Evolutionary conservation across 1,140 invertebrate genomes (phyloP), one percentile per base, ranked within the genome.

Genomic region (fruit fly (Drosophila melanogaster)): DNA sequence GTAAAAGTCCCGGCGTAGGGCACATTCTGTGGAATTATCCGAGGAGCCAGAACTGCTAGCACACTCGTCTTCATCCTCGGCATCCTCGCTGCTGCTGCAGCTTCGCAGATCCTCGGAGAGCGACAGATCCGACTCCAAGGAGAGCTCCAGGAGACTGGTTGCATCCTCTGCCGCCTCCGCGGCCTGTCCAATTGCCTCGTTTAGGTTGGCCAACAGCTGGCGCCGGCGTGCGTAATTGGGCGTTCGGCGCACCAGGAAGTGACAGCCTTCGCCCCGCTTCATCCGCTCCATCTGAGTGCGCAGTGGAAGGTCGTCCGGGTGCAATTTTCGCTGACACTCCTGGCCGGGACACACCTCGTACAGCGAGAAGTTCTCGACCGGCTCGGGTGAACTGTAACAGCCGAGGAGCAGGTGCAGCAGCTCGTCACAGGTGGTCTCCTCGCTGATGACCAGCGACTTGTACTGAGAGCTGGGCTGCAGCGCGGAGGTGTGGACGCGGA

Each of bases 401-500:
- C 96, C 96, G 15, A 98, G 93, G 41, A 98, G 92, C 76, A 98
- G 95, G 74, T 96, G 95, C 58, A 98, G 95, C 55, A 98, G 93
- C 93, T 98, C 97, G 90, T 97, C 96, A 4, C 96, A 96, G n/a
- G 96, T 97, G 19, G 97, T 98, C 80, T 95, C 94, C 73, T 98
- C 97, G 58, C 97, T 97, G 67, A 98, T 96, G 55, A 98, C 94
- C 60, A 98, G 93, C 80, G 96, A 97, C 92, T 98, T 98, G 94
- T 98, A 98, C 93, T 98, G 96, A 0, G 97, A 98, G 93, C 96
- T 97, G 46, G 96, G 95, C 95, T 97, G 97, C 51, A 98, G 93
- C 38, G 96, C 96, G 40, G 96, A 97, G 84, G 98, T 97, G 93
- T 98, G 97, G 15, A 98, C 96, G 93, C 97, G 97, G 57, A 98